Percentiles rank a stretch among this genome's conserved stretches.
phyloP scores from a whole-genome alignment of 2,888 invertebrate genomes.

The Eueremaeus valkanovi region DNA sequence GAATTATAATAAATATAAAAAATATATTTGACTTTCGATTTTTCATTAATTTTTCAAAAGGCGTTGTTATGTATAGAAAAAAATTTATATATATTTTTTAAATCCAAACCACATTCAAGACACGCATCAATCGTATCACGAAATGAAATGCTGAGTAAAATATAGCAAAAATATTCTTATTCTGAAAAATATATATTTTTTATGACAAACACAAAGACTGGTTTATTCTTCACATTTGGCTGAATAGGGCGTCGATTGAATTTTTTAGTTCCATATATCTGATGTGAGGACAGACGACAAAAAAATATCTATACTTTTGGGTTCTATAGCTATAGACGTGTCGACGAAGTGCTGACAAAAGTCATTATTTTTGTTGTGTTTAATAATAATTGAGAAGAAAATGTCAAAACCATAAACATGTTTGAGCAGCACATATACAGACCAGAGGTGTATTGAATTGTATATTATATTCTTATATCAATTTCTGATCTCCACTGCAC shows the following conservation, averaged over 20 bases:
- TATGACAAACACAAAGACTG: neutral
- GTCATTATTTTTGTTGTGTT: conserved; percentile 23
- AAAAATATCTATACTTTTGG: neutral
- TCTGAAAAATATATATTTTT: too few relatives aligned
- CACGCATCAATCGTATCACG: conserved; percentile 20
- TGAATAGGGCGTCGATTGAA: conserved; percentile 15
- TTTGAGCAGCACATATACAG: neutral
- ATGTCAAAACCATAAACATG: conserved; percentile 32
- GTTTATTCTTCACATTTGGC: neutral
- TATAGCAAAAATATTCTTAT: neutral
- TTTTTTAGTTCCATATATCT: conserved; percentile 2
- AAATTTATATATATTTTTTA: neutral
- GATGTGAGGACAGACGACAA: neutral
- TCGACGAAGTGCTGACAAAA: conserved; percentile 14
- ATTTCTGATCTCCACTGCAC: conserved; percentile 5
- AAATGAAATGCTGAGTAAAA: conserved; percentile 5
- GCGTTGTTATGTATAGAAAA: neutral
- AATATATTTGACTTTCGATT: conserved; percentile 4
- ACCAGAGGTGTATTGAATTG: neutral
- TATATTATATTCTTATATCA: conserved; percentile 13
- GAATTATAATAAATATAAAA: neutral
- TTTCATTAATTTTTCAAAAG: conserved; percentile 16
- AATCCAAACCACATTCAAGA: neutral
- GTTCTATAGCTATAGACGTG: neutral
- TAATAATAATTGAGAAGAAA: conserved; percentile 13